Conservation (phyloP, 1,140 invertebrate species). For the Mesaphorura yosii region DNA sequence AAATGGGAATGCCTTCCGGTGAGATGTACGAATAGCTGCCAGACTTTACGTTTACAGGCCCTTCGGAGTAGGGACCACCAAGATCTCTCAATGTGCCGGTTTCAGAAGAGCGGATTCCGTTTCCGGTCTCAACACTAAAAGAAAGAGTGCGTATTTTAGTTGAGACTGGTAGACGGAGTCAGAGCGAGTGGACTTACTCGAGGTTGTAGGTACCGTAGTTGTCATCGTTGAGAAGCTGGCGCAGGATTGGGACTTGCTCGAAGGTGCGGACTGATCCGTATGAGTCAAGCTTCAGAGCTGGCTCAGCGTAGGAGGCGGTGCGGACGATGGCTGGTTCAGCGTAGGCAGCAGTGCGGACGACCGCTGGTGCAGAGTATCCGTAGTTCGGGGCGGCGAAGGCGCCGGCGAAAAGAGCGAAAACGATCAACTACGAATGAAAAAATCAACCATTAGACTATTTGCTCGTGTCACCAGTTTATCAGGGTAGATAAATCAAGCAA, state of each 20-base stretch:
- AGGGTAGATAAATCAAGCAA: background rate
- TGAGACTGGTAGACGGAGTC: background rate
- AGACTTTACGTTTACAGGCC: constrained; percentile 53
- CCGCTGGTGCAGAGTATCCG: background rate
- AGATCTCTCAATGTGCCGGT: background rate
- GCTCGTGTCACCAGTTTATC: no score
- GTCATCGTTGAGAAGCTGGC: constrained; percentile 3
- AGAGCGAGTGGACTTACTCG: constrained; percentile 4
- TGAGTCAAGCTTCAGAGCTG: background rate
- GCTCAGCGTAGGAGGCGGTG: background rate
- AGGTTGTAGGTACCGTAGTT: constrained; percentile 9
- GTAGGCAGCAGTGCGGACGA: background rate
- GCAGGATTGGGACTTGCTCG: constrained; percentile 12
- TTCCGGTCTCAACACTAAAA: constrained; percentile 60
- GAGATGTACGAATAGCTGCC: constrained; percentile 56
- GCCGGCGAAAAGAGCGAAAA: background rate
- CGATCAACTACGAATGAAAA: background rate
- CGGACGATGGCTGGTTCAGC: background rate
- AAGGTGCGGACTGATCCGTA: background rate
- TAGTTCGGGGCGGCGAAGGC: background rate
- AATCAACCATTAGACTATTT: background rate
- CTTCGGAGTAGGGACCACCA: constrained; percentile 35
- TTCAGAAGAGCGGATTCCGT: constrained; percentile 63
- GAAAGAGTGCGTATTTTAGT: background rate
- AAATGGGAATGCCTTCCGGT: constrained; percentile 6